Evolutionary conservation across 2,797 vertebrate species (phyloP), one percentile per base, ranked within the genome.

Genomic region (Sylvilagus floridanus): DNA sequence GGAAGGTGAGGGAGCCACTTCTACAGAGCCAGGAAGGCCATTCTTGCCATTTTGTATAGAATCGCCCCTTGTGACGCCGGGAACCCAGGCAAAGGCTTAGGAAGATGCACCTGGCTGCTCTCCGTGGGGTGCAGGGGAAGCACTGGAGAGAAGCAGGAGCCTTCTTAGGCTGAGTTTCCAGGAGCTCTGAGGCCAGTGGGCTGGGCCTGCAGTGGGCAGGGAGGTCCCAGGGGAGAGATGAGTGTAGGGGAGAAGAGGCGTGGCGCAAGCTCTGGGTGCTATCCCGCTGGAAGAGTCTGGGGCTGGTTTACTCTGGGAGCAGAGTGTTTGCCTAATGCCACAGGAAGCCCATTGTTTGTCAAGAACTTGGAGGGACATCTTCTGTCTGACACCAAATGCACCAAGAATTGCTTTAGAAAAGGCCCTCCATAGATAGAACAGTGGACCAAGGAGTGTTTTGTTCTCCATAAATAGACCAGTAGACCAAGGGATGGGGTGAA

Each of bases 381-480:
- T n/a, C 1, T 0, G 0, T 50, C 28, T 28, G 62, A 69, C 3
- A 1, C 21, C n/a, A 24, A 54, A 42, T 30, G 35, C 32, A 12
- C 47, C 62, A 32, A 88, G 17, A 50, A 22, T 32, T 22, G 66
- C 66, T 62, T 82, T 52, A 68, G 42, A 82, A 65, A 66, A 88
- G 63, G 42, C 28, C 19, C 14, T 7, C 1, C 57, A 17, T 16
- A 47, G 42, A 47, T 8, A 47, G 8, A 47, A 47, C 42, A 47
- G 42, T 47, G 9, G 1, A 9, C 8, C 4, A 4, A 26, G 32
- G 60, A 42, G 10, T 14, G 54, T 22, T 35, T 90, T 62, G 28
- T 28, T 65, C 35, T 81, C 21, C 1, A 1, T 24, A 52, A 73
- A 19, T 11, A 52, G 30, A 72, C 42, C 24, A 24, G 26, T 0